Evolutionary conservation across 1,140 invertebrate genomes (phyloP).

Genomic region (Drosophila auraria): DNA sequence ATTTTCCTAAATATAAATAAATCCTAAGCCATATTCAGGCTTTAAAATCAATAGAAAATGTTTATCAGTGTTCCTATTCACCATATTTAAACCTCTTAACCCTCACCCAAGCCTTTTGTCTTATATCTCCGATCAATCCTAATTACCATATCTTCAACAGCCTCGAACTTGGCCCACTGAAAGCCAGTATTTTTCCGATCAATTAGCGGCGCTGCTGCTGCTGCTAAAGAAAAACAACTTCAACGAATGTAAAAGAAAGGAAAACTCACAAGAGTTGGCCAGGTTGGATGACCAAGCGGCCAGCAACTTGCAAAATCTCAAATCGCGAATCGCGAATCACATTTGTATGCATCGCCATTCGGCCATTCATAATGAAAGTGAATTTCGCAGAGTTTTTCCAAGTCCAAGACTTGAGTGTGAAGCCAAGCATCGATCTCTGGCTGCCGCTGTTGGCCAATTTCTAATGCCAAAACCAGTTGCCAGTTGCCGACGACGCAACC

Average conservation of each 20-base stretch:
- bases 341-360: constrained; percentile 75
- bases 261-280: constrained; percentile 60
- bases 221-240: constrained; percentile 21
- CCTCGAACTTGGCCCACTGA: constrained; percentile 39
- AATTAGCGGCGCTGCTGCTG: constrained; percentile 30
- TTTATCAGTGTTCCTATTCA: not conserved
- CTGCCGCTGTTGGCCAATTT: constrained; percentile 59
- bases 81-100: not conserved
- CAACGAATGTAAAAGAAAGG: constrained; percentile 52
- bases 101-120: not conserved
- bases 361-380: constrained; percentile 81
- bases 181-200: constrained; percentile 40
- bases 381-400: constrained; percentile 77
- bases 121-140: constrained; percentile 1
- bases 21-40: not conserved
- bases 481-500: constrained; percentile 13
- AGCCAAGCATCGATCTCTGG: constrained; percentile 48
- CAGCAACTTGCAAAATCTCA: constrained; percentile 13
- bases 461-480: constrained; percentile 79
- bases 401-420: constrained; percentile 9
- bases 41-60: not conserved
- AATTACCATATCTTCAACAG: constrained; percentile 24
- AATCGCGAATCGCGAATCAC: constrained; percentile 18
- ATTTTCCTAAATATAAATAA: too few relatives aligned
- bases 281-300: constrained; percentile 74